Evolutionary conservation across 2,888 invertebrate species (phyloP).

Genomic region (Drosophila peninsularis): DNA sequence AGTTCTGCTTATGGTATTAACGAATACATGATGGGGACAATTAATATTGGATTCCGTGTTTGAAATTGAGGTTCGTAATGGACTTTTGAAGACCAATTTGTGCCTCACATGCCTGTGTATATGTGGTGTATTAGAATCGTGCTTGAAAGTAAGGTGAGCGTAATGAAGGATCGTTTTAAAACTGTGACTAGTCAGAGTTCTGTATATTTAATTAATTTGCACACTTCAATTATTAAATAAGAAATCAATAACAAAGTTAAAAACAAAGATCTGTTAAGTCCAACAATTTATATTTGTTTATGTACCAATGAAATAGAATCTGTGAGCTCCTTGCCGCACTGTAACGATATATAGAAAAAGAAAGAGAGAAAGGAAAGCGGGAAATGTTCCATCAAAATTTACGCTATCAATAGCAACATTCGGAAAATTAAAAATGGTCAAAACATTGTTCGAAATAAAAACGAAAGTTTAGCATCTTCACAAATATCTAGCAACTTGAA

Average conservation of each 20-base stretch:
- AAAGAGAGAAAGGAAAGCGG: slow-evolving; percentile 57
- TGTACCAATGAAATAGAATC: slow-evolving; percentile 85
- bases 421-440: neutral
- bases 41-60: neutral
- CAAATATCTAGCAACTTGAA: neutral
- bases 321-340: slow-evolving; percentile 85
- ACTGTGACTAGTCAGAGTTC: neutral
- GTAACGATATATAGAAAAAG: slow-evolving; percentile 80
- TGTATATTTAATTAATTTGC: slow-evolving; percentile 7
- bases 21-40: neutral
- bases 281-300: slow-evolving; percentile 33
- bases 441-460: slow-evolving; percentile 1
- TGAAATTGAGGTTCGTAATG: neutral
- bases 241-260: slow-evolving; percentile 34
- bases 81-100: slow-evolving; percentile 1
- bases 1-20: neutral
- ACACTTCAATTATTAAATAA: slow-evolving; percentile 28
- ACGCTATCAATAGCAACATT: slow-evolving; percentile 26
- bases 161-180: neutral
- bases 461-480: neutral
- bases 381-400: slow-evolving; percentile 42
- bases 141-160: slow-evolving; percentile 19
- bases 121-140: slow-evolving; percentile 22
- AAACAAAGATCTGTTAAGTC: slow-evolving; percentile 21
- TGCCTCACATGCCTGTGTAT: slow-evolving; percentile 3